These are phyloP conservation scores for Myrmecophaga tridactyla DNA, from an alignment of 2,113 vertebrate genomes.

Conservation along the genomic window DNA sequence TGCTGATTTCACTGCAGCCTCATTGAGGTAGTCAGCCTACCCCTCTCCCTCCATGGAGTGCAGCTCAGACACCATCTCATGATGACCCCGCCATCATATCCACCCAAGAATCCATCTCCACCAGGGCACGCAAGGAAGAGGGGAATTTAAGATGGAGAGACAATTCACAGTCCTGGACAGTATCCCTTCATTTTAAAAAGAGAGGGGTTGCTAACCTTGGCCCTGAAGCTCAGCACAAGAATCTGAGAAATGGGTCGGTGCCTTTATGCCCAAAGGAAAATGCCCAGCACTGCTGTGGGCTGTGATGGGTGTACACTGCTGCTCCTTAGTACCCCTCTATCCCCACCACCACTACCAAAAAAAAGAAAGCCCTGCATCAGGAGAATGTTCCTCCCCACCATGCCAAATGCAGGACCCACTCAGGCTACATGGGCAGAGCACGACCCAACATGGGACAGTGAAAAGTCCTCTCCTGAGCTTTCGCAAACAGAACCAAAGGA, in stretches of 20 bases:
- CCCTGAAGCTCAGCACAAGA: not conserved
- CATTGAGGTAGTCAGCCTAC: not conserved
- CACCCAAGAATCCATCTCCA: not conserved
- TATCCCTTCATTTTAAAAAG: not conserved
- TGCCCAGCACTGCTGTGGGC: rapidly evolving
- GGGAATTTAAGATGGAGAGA: not conserved
- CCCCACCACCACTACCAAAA: too few relatives aligned
- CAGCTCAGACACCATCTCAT: not conserved
- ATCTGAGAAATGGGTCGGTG: not conserved
- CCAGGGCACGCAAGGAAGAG: not conserved
- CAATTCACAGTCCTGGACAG: rapidly evolving
- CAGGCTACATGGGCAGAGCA: not conserved
- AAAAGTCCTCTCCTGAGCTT: not conserved
- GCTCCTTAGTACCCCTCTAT: not conserved
- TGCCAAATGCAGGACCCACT: not conserved
- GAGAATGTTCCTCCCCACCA: rapidly evolving
- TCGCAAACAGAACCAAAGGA: not conserved
- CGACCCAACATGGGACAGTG: not conserved
- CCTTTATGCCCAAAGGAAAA: not conserved
- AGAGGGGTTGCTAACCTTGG: not conserved
- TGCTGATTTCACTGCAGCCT: not conserved
- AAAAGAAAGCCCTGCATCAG: not conserved
- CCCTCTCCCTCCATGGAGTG: not conserved
- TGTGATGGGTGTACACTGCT: rapidly evolving
- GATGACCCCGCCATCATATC: not conserved